Conservation (phyloP, 2,797 vertebrate species). For the Sebastes matsubarae region DNA sequence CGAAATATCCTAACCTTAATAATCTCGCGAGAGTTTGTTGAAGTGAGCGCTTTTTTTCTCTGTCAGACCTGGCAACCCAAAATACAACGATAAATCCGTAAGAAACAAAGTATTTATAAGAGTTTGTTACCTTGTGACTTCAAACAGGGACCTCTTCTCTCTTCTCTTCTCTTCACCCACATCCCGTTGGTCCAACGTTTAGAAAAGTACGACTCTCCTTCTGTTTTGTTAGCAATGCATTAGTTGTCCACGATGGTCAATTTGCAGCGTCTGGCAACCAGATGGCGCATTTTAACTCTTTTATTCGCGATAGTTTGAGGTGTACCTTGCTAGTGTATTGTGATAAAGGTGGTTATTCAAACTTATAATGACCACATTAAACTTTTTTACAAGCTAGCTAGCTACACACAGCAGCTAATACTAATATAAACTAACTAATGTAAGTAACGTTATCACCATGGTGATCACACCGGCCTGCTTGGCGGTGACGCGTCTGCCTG, state of each 20-base stretch:
- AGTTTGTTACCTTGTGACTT: neutral
- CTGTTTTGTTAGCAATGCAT: neutral
- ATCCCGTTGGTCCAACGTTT: neutral
- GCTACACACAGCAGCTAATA: neutral
- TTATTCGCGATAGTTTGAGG: neutral
- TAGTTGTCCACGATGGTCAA: neutral
- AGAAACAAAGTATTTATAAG: neutral
- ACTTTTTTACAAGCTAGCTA: accelerated
- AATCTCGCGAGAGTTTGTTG: neutral
- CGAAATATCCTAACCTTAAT: neutral
- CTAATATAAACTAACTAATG: neutral
- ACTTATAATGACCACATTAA: neutral
- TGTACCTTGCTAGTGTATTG: neutral
- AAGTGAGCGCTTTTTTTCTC: neutral
- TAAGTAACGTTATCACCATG: neutral
- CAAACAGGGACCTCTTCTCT: neutral
- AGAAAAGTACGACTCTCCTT: neutral
- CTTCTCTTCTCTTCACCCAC: neutral
- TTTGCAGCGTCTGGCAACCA: neutral
- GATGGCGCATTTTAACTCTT: neutral
- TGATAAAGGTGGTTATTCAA: neutral
- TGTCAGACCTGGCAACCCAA: neutral
- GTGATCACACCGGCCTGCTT: no score
- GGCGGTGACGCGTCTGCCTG: neutral
- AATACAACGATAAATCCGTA: neutral